Percentiles rank a stretch among this genome's conserved stretches.
Evolutionary conservation across 2,797 vertebrate genomes (phyloP).

Genomic region (Acipenser ruthenus): DNA sequence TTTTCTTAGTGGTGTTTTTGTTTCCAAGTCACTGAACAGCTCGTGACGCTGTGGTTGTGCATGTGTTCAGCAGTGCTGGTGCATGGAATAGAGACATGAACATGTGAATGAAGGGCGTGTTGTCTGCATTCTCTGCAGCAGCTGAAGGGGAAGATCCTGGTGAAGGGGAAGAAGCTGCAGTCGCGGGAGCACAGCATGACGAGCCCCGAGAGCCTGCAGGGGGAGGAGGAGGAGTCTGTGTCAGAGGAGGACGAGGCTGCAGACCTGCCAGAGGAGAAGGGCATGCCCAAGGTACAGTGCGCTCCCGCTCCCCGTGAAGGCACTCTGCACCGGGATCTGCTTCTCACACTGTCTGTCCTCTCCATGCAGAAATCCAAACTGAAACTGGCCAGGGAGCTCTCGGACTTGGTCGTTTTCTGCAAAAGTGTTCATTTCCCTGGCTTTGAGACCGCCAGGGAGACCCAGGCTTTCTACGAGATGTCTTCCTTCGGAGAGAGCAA

Average conservation of each 20-base stretch:
- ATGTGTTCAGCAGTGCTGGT: too few species aligned
- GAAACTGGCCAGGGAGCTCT: slow-evolving; percentile 81
- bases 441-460: slow-evolving; percentile 60
- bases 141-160: slow-evolving; percentile 77
- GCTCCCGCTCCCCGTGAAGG: neutral
- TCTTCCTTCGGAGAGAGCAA: slow-evolving; percentile 81
- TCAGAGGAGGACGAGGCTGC: slow-evolving; percentile 94
- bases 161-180: slow-evolving; percentile 89
- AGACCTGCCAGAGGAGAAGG: slow-evolving; percentile 71
- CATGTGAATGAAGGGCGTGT: neutral
- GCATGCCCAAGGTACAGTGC: slow-evolving; percentile 56
- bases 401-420: slow-evolving; percentile 85
- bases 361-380: slow-evolving; percentile 61
- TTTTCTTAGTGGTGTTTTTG: too few species aligned
- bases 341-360: neutral
- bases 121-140: slow-evolving; percentile 53
- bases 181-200: slow-evolving; percentile 54
- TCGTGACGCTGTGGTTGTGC: too few species aligned
- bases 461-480: slow-evolving; percentile 83
- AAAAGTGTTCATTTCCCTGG: slow-evolving; percentile 84
- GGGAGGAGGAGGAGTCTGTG: slow-evolving; percentile 53
- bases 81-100: too few species aligned
- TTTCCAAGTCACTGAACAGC: too few species aligned
- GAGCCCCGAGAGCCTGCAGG: slow-evolving; percentile 32
- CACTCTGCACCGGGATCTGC: too few species aligned